Conservation (phyloP, 1,140 invertebrate species). For the Papilio dardanus region DNA sequence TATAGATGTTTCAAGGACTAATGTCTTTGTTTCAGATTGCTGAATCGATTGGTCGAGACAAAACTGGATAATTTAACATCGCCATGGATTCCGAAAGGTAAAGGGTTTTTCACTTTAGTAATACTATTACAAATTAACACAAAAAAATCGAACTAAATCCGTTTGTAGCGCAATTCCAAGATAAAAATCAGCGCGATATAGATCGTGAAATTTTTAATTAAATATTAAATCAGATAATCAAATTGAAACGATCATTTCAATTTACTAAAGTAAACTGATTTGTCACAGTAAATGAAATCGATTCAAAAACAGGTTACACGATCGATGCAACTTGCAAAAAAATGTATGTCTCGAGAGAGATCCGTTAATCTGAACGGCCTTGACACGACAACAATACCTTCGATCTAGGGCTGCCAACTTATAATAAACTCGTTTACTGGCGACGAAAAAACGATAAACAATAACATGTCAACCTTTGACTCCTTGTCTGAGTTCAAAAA, state of each 20-base stretch:
- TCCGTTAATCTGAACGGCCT: slow-evolving; percentile 22
- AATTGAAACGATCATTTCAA: not conserved
- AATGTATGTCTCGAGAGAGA: slow-evolving; percentile 6
- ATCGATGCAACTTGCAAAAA: slow-evolving; percentile 12
- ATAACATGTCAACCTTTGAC: not conserved
- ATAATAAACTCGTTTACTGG: not conserved
- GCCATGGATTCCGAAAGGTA: slow-evolving; percentile 47
- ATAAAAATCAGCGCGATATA: not conserved
- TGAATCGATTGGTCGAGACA: not conserved
- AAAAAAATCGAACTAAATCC: not conserved
- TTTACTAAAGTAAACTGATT: not conserved
- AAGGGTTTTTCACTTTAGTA: not conserved
- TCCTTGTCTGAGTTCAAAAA: not conserved
- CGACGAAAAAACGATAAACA: not conserved
- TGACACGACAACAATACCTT: slow-evolving; percentile 23
- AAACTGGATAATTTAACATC: slow-evolving; percentile 40
- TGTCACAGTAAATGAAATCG: not conserved
- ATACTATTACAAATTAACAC: not conserved
- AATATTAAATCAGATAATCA: not conserved
- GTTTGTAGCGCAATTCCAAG: not conserved
- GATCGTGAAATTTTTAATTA: not conserved
- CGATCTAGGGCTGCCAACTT: slow-evolving; percentile 2
- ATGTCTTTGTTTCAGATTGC: slow-evolving; percentile 35
- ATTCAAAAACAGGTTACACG: not conserved
- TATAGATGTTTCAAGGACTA: not conserved